Evolutionary conservation across 1,140 invertebrate species (phyloP).

Genomic region (Drosophila pandora): DNA sequence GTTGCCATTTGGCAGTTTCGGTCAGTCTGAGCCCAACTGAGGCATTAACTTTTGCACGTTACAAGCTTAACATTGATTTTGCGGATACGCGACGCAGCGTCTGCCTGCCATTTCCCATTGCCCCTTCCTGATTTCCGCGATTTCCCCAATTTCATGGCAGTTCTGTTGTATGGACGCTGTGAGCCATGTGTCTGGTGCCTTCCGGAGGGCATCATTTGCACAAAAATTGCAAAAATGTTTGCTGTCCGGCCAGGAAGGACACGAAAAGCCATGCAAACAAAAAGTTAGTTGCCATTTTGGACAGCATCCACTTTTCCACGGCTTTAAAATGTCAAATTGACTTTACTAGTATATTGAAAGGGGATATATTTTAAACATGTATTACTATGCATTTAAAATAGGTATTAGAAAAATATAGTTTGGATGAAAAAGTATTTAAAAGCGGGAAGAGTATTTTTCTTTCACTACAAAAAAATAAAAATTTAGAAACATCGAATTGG

Average conservation of each 20-base stretch:
- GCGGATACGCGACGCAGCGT: conserved; percentile 50
- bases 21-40: conserved; percentile 16
- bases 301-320: conserved; percentile 11
- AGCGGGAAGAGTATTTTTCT: background rate
- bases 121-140: conserved; percentile 1
- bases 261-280: conserved; percentile 39
- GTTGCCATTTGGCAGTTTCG: conserved; percentile 12
- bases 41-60: conserved; percentile 72
- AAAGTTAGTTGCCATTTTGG: conserved; percentile 65
- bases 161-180: conserved; percentile 32
- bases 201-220: conserved; percentile 78
- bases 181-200: conserved; percentile 66
- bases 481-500: conserved; percentile 2
- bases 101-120: conserved; percentile 14
- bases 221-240: conserved; percentile 72
- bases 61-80: conserved; percentile 75
- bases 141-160: conserved; percentile 8
- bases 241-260: conserved; percentile 36
- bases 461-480: background rate
- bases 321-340: conserved; percentile 51
- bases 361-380: conserved; percentile 1
- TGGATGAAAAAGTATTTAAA: background rate
- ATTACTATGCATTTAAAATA: no score
- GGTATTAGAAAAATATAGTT: no score
- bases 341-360: conserved; percentile 17